Percentiles rank a stretch among this genome's conserved stretches.
Conservation (phyloP, 1,140 invertebrate species). For the Zaprionus lachaisei region DNA sequence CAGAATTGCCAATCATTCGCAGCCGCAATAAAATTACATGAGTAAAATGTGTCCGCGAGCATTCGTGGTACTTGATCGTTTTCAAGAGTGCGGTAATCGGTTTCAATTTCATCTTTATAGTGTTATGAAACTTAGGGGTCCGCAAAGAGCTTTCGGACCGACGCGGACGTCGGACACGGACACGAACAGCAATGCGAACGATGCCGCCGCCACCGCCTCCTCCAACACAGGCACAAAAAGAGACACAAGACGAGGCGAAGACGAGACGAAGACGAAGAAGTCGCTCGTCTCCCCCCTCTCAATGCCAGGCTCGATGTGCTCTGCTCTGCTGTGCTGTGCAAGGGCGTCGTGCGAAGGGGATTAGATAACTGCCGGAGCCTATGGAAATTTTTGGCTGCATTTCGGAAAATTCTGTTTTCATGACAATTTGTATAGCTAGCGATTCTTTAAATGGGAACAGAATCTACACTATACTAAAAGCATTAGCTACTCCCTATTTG, state of each 20-base stretch:
- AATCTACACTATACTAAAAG: too few relatives aligned
- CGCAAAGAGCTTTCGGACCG: conserved; percentile 14
- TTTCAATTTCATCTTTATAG: conserved; percentile 83
- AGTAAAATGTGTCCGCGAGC: conserved; percentile 83
- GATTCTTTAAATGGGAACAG: too few relatives aligned
- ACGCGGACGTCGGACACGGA: neutral
- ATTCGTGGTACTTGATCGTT: conserved; percentile 81
- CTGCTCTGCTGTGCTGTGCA: neutral
- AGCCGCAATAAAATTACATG: conserved; percentile 82
- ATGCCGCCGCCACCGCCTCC: conserved; percentile 9
- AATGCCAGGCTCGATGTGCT: neutral
- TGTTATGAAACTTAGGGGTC: conserved; percentile 72
- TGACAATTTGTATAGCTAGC: too few relatives aligned
- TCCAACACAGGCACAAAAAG: conserved; percentile 10
- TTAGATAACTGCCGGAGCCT: neutral
- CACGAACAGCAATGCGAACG: neutral
- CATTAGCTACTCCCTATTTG: too few relatives aligned
- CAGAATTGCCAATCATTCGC: conserved; percentile 81
- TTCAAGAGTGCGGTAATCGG: conserved; percentile 84
- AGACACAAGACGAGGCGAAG: neutral
- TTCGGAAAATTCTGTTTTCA: too few relatives aligned
- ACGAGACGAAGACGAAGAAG: neutral
- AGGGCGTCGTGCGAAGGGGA: neutral
- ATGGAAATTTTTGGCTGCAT: neutral
- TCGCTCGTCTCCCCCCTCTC: neutral